phyloP scores from a whole-genome alignment of 2,888 invertebrate genomes.

The Eutolmus rufibarbis region DNA sequence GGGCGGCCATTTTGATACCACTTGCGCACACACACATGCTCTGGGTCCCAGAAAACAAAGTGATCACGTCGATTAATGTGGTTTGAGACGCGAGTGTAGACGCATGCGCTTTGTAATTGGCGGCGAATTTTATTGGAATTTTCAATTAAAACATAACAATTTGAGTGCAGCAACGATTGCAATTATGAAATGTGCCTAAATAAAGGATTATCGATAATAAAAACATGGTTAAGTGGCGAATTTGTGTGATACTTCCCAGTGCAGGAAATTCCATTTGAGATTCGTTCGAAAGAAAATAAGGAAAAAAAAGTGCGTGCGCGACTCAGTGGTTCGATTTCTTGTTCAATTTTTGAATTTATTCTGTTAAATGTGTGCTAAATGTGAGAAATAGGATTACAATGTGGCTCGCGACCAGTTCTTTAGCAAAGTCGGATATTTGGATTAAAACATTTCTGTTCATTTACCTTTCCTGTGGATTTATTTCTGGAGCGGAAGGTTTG shows the following conservation, averaged over 20 bases:
- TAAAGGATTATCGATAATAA: neutral
- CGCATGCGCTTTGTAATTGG: conserved; percentile 53
- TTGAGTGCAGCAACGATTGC: neutral
- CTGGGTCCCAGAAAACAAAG: conserved; percentile 31
- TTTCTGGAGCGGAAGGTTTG: conserved; percentile 47
- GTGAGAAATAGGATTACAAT: conserved; percentile 55
- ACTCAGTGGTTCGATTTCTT: neutral
- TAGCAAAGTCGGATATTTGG: conserved; percentile 58
- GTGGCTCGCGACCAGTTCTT: conserved; percentile 56
- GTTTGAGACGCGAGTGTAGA: conserved; percentile 58
- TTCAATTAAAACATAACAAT: conserved; percentile 12
- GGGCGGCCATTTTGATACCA: conserved; percentile 44
- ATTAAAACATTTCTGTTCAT: conserved; percentile 53
- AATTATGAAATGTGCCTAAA: conserved; percentile 22
- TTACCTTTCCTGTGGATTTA: conserved; percentile 47
- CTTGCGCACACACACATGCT: neutral
- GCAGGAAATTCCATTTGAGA: conserved; percentile 11
- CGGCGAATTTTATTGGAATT: conserved; percentile 40
- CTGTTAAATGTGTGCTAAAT: conserved; percentile 46
- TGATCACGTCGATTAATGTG: conserved; percentile 54
- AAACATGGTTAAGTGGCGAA: conserved; percentile 43
- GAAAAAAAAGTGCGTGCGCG: conserved; percentile 5
- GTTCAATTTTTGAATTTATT: conserved; percentile 13
- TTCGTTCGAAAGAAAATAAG: neutral
- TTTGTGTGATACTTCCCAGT: conserved; percentile 18